Conservation (phyloP, 2,888 invertebrate species). For the Fragum whitleyi region DNA sequence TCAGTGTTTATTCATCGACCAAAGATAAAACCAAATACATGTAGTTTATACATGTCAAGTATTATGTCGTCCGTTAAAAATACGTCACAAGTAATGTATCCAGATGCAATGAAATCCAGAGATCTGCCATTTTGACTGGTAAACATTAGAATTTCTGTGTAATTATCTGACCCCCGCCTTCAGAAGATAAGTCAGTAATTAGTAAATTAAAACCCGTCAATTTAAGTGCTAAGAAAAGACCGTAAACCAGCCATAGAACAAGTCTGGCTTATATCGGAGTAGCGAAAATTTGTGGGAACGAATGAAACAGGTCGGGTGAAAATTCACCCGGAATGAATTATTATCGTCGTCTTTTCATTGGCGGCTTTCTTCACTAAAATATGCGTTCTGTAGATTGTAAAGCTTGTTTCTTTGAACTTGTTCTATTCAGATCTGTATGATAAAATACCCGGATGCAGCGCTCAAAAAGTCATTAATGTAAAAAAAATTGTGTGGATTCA, state of each 20-base stretch:
- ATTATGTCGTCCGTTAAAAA: neutral
- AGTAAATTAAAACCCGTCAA: conserved; percentile 57
- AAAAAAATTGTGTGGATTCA: too few species aligned
- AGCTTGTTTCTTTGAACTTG: too few species aligned
- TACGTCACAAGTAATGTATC: neutral
- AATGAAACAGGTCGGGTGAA: conserved; percentile 7
- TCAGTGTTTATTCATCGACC: too few species aligned
- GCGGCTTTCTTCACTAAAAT: neutral
- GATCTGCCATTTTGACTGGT: neutral
- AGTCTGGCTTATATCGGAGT: conserved; percentile 24
- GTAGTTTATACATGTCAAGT: too few species aligned
- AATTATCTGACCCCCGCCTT: conserved; percentile 35
- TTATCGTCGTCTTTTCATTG: neutral
- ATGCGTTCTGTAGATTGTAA: too few species aligned
- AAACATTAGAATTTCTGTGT: conserved; percentile 6
- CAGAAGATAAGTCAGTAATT: conserved; percentile 43
- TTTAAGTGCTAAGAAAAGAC: conserved; percentile 21
- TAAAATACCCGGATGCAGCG: too few species aligned
- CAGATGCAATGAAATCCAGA: neutral
- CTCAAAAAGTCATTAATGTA: too few species aligned
- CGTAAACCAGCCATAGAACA: conserved; percentile 23
- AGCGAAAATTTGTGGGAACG: conserved; percentile 23
- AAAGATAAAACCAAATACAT: too few species aligned
- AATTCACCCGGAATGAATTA: neutral
- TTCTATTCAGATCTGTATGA: too few species aligned